Base-by-base conservation (phyloP, 2,888 invertebrate species). In the Lasioglossum oenotherae region DNA sequence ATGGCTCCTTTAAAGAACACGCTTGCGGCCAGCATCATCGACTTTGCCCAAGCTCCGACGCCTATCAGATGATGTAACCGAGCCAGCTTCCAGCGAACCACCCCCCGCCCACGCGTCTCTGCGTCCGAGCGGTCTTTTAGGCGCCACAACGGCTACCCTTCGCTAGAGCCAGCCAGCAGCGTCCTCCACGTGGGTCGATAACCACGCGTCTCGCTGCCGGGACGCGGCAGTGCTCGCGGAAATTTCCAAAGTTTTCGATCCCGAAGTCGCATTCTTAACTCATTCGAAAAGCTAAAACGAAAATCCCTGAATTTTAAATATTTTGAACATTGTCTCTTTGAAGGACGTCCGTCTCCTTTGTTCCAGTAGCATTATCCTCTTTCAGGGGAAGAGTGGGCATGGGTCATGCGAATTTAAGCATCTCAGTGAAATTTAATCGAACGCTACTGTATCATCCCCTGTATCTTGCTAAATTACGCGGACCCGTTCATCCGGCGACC, bases 71-170 rank as follows among this genome's bases (percentile, higher is more conserved):
- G 91, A 91, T 89, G 90, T 91, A 92, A 92, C 83, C 87, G 71
- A 91, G 81, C 83, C 82, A 87, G 79, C 81, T 79, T 82, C 72
- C 82, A 79, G 38, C 81, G 35, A 85, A 44, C 67, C 23, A 67
- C 27, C 44, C 41, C 38, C 41, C 69, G 71, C 41, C 71, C 78
- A 31, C 64, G 31, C 35, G 38, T 12, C 19, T 23, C 86, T 82
- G 78, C 86, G 85, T 90, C 87, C 78, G 84, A 84, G 75, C 89
- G 86, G 86, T 92, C 92, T 92, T 92, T 92, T 92, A 88, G 92
- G 92, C 92, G 92, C 92, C 92, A 82, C 85, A 87, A 86, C 88
- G 92, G 88, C 92, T 92, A 88, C 88, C 84, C 91, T 83, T 81
- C 86, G 81, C 79, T 86, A 78, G 73, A 79, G 78, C 77, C 81